phyloP scores from a whole-genome alignment of 2,113 vertebrate genomes.

The Saccopteryx bilineata region DNA sequence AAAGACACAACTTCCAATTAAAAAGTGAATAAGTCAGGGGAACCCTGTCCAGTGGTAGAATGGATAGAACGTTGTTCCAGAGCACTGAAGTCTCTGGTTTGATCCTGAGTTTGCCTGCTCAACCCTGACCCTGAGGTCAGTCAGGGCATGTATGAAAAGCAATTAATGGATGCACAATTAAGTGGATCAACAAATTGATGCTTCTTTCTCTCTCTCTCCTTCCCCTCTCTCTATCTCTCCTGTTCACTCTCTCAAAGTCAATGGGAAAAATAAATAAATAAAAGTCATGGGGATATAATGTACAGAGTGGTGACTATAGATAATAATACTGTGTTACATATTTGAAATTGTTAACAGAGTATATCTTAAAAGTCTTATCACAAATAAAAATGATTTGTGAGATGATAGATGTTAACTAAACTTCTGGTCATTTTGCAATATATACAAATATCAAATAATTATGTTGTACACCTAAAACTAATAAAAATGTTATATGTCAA shows the following conservation, averaged over 20 bases:
- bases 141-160: too few species aligned
- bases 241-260: too few species aligned
- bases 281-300: background rate
- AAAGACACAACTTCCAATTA: background rate
- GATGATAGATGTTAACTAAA: background rate
- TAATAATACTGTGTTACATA: background rate
- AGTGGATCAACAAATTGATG: too few species aligned
- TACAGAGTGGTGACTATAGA: background rate
- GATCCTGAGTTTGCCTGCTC: too few species aligned
- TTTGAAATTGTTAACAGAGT: background rate
- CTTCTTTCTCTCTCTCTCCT: too few species aligned
- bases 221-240: too few species aligned
- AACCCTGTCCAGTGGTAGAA: too few species aligned
- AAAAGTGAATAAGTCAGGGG: background rate
- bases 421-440: background rate
- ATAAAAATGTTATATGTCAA: background rate
- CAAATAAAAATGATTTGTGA: background rate
- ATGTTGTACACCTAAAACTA: background rate
- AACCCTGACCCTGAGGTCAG: too few species aligned
- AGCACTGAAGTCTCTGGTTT: too few species aligned
- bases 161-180: too few species aligned
- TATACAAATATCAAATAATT: background rate
- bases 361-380: background rate
- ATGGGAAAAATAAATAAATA: too few species aligned
- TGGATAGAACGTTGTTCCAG: too few species aligned